Percentiles rank a stretch among this genome's conserved stretches.
Evolutionary conservation across 2,113 vertebrate genomes (phyloP).

Genomic region (Coptodon rendalli): DNA sequence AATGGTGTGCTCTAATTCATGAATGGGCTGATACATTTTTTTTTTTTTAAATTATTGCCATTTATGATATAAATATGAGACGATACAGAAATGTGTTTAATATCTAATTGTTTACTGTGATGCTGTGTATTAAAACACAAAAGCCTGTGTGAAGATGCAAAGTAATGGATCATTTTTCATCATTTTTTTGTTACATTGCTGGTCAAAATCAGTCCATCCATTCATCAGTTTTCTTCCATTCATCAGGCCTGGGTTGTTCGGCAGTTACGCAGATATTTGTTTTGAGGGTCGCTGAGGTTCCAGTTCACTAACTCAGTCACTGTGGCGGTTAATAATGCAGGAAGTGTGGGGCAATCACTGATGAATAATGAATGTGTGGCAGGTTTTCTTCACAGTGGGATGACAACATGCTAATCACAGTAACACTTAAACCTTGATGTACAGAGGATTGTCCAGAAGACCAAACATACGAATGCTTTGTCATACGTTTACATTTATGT

Average conservation of each 20-base stretch:
- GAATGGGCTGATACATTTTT: not conserved
- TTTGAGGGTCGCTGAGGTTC: not conserved
- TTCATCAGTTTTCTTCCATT: not conserved
- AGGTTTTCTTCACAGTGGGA: not conserved
- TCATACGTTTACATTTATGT: not conserved
- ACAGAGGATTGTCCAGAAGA: not conserved
- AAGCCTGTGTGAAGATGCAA: not conserved
- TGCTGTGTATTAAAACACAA: not conserved
- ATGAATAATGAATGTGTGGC: slow-evolving; percentile 15
- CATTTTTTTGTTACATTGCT: not conserved
- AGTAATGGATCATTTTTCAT: not conserved
- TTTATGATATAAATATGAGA: not conserved
- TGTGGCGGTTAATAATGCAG: slow-evolving; percentile 24
- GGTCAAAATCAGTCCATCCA: not conserved
- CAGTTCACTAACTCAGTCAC: not conserved
- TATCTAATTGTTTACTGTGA: not conserved
- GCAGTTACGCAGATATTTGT: not conserved
- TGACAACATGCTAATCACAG: slow-evolving; percentile 14
- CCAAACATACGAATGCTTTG: not conserved
- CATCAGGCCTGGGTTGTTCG: not conserved
- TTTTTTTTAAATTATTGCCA: not conserved
- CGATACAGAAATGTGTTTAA: not conserved
- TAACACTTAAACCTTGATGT: not conserved
- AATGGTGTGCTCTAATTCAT: not conserved
- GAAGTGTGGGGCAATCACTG: not conserved